Percentiles rank a stretch among this genome's conserved stretches.
Evolutionary conservation across 2,113 vertebrate genomes (phyloP).

Genomic region (Carlito syrichta): DNA sequence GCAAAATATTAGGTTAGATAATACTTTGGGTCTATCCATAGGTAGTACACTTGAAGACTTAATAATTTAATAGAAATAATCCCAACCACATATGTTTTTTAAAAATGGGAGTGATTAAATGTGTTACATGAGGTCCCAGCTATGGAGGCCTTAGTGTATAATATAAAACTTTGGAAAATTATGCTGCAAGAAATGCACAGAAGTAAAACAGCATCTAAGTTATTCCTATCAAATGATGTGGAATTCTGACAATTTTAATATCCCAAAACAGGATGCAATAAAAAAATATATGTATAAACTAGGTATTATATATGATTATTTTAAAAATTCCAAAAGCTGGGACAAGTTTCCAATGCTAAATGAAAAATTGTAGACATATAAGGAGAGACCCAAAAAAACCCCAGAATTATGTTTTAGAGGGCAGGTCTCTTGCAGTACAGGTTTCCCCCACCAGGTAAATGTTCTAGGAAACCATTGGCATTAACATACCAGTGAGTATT

Average conservation of each 20-base stretch:
- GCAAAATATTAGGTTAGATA: constrained; percentile 12
- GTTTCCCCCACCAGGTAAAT: too few relatives aligned
- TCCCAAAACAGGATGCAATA: not conserved
- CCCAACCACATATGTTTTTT: not conserved
- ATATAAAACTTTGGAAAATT: not conserved
- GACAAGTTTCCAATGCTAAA: not conserved
- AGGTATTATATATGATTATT: constrained; percentile 17
- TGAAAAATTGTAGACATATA: not conserved
- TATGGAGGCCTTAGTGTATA: not conserved
- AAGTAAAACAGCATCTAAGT: constrained; percentile 31
- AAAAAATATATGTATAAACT: not conserved
- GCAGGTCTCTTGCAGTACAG: too few relatives aligned
- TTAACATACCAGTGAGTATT: too few relatives aligned
- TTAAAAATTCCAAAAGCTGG: constrained; percentile 1
- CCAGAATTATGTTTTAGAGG: too few relatives aligned
- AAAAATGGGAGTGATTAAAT: not conserved
- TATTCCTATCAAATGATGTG: not conserved
- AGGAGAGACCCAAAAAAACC: too few relatives aligned
- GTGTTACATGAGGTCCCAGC: not conserved
- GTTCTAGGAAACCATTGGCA: too few relatives aligned
- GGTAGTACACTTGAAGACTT: not conserved
- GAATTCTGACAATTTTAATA: constrained; percentile 25
- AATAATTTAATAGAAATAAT: constrained; percentile 18
- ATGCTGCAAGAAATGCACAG: not conserved
- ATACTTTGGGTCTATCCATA: not conserved